Conservation (phyloP, 2,797 vertebrate species). For the Coregonus suidteri region DNA sequence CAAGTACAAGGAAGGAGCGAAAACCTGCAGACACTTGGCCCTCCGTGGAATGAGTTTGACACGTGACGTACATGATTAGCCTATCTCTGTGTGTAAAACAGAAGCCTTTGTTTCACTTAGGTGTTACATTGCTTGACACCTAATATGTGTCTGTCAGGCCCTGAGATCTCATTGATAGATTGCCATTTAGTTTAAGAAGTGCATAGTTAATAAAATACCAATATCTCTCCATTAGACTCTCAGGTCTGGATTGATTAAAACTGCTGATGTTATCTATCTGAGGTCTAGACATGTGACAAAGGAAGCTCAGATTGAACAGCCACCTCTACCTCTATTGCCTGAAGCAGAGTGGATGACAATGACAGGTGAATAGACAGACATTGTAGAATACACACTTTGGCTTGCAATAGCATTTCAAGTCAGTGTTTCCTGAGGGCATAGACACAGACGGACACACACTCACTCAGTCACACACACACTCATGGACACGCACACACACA, state of each 20-base stretch:
- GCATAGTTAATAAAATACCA: constrained; percentile 47
- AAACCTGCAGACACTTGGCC: too few species aligned
- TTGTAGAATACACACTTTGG: constrained; percentile 36
- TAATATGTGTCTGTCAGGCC: constrained; percentile 38
- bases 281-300: constrained; percentile 71
- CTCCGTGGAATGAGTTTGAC: not conserved
- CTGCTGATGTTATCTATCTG: constrained; percentile 59
- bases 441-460: constrained; percentile 13
- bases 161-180: not conserved
- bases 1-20: too few species aligned
- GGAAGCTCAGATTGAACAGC: constrained; percentile 47
- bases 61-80: not conserved
- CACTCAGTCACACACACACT: not conserved
- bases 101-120: constrained; percentile 13
- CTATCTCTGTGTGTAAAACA: not conserved
- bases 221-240: constrained; percentile 54
- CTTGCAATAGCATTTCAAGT: constrained; percentile 49
- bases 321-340: constrained; percentile 41
- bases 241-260: constrained; percentile 61
- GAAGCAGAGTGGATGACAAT: constrained; percentile 61
- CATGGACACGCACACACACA: constrained; percentile 7
- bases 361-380: constrained; percentile 50
- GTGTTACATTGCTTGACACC: constrained; percentile 42
- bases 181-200: not conserved
- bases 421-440: constrained; percentile 13